Evolutionary conservation across 1,140 invertebrate genomes (phyloP).

Genomic region (Nymphalis io): DNA sequence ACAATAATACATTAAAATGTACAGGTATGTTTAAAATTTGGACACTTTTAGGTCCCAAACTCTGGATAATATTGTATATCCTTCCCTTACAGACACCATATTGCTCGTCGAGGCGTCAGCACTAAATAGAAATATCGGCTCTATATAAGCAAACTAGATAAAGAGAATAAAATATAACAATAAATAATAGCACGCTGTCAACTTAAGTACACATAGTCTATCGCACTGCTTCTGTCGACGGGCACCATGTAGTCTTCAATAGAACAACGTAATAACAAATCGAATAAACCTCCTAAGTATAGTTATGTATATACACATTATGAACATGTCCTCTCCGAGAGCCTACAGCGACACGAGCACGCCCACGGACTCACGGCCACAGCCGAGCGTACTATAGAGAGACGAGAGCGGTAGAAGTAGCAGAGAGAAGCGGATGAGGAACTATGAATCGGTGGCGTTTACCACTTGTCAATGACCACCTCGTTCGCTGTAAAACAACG

Average conservation of each 20-base stretch:
- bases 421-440: constrained; percentile 73
- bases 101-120: constrained; percentile 79
- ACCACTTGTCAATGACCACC: constrained; percentile 83
- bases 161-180: constrained; percentile 79
- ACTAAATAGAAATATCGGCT: constrained; percentile 77
- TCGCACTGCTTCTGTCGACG: constrained; percentile 79
- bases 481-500: constrained; percentile 83
- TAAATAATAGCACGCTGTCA: constrained; percentile 79
- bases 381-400: constrained; percentile 52
- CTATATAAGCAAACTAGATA: constrained; percentile 79
- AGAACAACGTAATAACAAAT: constrained; percentile 79
- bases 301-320: constrained; percentile 79
- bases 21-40: constrained; percentile 82
- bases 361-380: constrained; percentile 15
- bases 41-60: constrained; percentile 77
- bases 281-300: constrained; percentile 79
- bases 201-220: constrained; percentile 80
- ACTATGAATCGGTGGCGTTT: constrained; percentile 72
- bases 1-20: constrained; percentile 83
- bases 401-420: constrained; percentile 70
- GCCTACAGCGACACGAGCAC: constrained; percentile 25
- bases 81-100: constrained; percentile 79
- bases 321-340: constrained; percentile 75
- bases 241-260: constrained; percentile 80
- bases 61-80: constrained; percentile 77